Evolutionary conservation across 92 coral and sea anemone genomes (phyloP).

Genomic region (Isaurus tuberculatus): DNA sequence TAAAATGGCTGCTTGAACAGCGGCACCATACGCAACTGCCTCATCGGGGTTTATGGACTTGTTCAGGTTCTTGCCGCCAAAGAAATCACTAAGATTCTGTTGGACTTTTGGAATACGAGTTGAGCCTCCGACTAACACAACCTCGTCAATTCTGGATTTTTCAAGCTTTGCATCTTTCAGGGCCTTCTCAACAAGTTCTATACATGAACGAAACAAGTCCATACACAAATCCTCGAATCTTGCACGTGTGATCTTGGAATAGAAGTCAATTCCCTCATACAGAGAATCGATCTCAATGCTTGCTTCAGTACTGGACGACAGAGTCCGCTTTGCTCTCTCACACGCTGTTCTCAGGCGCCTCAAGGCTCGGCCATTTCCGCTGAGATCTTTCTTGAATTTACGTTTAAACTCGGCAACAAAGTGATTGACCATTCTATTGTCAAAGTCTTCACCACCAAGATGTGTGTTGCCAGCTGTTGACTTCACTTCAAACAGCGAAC

Average conservation of each 20-base stretch:
- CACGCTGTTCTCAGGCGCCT: constrained; percentile 80
- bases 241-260: constrained; percentile 67
- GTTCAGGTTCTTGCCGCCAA: constrained; percentile 60
- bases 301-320: constrained; percentile 73
- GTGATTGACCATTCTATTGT: constrained; percentile 71
- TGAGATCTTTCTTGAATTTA: constrained; percentile 76
- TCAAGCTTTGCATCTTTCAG: constrained; percentile 50
- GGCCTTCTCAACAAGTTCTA: constrained; percentile 62
- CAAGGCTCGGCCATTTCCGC: constrained; percentile 76
- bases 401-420: constrained; percentile 61
- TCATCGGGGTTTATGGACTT: constrained; percentile 87
- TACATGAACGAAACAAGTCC: constrained; percentile 62
- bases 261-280: constrained; percentile 79
- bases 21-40: constrained; percentile 89
- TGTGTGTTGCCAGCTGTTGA: constrained; percentile 81
- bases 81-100: constrained; percentile 36
- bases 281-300: constrained; percentile 80
- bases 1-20: constrained; percentile 65
- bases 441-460: constrained; percentile 85
- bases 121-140: constrained; percentile 81
- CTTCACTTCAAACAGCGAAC: constrained; percentile 79
- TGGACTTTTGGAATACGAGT: constrained; percentile 84
- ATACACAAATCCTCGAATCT: constrained; percentile 63
- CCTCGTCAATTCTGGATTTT: constrained; percentile 58
- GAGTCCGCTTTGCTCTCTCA: constrained; percentile 81